phyloP scores from a whole-genome alignment of 2,797 vertebrate species.

The Crax fasciolata region DNA sequence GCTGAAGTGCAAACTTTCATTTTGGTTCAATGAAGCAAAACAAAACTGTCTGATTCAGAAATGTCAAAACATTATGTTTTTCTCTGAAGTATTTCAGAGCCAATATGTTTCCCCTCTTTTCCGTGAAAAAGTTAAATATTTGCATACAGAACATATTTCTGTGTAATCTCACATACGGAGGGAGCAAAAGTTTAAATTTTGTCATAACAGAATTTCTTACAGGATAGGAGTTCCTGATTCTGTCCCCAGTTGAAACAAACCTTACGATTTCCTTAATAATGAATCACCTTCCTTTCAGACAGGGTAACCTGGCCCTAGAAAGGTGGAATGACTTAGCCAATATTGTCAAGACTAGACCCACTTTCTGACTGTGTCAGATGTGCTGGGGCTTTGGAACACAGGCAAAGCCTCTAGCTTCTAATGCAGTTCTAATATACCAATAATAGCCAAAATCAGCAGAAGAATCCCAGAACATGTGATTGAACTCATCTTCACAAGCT shows the following conservation, averaged over 20 bases:
- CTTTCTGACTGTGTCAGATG: neutral
- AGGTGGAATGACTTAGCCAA: neutral
- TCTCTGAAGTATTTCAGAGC: conserved; percentile 7
- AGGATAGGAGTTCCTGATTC: neutral
- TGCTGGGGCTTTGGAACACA: neutral
- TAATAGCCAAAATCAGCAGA: neutral
- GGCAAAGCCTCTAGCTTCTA: neutral
- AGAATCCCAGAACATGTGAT: neutral
- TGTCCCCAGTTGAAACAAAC: neutral
- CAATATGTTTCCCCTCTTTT: neutral
- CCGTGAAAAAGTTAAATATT: conserved; percentile 40
- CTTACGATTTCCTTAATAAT: neutral
- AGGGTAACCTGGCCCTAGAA: neutral
- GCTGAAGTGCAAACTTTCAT: conserved; percentile 2
- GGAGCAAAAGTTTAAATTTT: neutral
- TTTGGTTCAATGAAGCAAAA: conserved; percentile 28
- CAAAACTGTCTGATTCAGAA: conserved; percentile 31
- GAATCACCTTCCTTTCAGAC: neutral
- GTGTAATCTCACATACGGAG: neutral
- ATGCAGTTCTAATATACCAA: neutral
- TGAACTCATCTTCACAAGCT: neutral
- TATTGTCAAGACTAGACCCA: neutral
- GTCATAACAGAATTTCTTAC: neutral
- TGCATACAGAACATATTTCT: conserved; percentile 31
- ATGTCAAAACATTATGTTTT: conserved; percentile 33